phyloP scores from a whole-genome alignment of 2,888 invertebrate genomes.

The Phortica okadai region DNA sequence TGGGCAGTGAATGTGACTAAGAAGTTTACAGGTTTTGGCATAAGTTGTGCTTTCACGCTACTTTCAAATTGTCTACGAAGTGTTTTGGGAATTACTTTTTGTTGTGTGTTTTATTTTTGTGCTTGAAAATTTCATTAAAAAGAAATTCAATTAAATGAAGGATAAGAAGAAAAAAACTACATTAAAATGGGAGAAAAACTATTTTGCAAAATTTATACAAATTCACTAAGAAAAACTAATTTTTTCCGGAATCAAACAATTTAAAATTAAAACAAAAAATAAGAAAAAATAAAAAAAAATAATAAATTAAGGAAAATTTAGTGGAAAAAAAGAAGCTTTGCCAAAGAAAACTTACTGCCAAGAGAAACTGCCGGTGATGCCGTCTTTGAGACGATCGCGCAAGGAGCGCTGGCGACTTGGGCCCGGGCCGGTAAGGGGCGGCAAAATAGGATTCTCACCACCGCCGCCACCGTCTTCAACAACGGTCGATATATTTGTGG shows the following conservation, averaged over 20 bases:
- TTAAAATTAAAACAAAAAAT: constrained; percentile 12
- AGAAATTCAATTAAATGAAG: background rate
- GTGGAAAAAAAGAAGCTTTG: constrained; percentile 32
- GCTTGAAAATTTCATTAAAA: background rate
- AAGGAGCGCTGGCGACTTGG: constrained; percentile 86
- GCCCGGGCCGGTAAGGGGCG: constrained; percentile 75
- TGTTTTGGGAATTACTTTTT: background rate
- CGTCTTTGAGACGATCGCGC: constrained; percentile 87
- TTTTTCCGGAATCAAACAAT: constrained; percentile 25
- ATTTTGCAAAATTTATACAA: background rate
- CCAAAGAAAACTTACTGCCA: constrained; percentile 84
- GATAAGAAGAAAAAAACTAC: background rate
- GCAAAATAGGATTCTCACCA: constrained; percentile 71
- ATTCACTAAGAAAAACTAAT: constrained; percentile 14
- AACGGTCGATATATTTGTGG: constrained; percentile 70
- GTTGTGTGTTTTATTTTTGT: background rate
- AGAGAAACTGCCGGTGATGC: constrained; percentile 86
- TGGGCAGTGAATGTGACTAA: too few species aligned
- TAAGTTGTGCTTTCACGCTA: background rate
- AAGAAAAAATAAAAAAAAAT: constrained; percentile 5
- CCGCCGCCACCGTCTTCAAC: constrained; percentile 66
- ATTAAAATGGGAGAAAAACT: background rate
- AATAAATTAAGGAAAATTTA: background rate
- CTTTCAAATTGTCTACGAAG: background rate
- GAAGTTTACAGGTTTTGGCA: too few species aligned